Conservation (phyloP, 2,113 vertebrate species). For the Shinisaurus crocodilurus region DNA sequence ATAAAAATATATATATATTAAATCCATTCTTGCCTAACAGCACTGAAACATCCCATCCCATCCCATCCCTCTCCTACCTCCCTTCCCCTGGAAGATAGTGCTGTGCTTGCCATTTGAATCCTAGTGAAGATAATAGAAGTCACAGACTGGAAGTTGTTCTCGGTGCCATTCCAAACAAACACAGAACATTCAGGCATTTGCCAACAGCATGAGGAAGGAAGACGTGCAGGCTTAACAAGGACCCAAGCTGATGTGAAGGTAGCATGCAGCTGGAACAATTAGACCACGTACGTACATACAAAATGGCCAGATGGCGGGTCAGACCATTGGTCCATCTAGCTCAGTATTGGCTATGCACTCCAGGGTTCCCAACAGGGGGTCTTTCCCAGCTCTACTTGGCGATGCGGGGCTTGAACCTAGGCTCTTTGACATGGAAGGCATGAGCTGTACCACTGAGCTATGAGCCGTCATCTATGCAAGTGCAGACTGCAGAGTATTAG, state of each 20-base stretch:
- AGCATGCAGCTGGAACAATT: not conserved
- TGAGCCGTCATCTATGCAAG: not conserved
- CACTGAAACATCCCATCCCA: constrained; percentile 38
- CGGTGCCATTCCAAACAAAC: constrained; percentile 21
- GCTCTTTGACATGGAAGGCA: not conserved
- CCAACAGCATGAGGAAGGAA: not conserved
- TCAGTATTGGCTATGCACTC: not conserved
- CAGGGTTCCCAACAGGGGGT: not conserved
- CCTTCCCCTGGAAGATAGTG: constrained; percentile 52
- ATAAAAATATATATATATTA: constrained; percentile 79
- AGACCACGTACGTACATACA: not conserved
- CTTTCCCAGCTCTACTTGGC: not conserved
- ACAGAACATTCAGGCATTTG: constrained; percentile 7
- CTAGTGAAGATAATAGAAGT: constrained; percentile 17
- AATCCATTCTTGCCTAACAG: constrained; percentile 80
- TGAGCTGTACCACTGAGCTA: not conserved
- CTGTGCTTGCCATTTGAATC: constrained; percentile 51
- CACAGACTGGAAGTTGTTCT: constrained; percentile 30
- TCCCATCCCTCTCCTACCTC: constrained; percentile 20
- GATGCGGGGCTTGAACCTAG: not conserved
- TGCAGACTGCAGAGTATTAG: not conserved
- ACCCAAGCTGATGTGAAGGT: not conserved
- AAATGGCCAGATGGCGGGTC: not conserved
- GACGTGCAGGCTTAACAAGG: not conserved
- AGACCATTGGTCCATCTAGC: not conserved